These are phyloP conservation scores for Salvelinus alpinus DNA, from an alignment of 2,113 vertebrate species.

Conservation along the genomic window DNA sequence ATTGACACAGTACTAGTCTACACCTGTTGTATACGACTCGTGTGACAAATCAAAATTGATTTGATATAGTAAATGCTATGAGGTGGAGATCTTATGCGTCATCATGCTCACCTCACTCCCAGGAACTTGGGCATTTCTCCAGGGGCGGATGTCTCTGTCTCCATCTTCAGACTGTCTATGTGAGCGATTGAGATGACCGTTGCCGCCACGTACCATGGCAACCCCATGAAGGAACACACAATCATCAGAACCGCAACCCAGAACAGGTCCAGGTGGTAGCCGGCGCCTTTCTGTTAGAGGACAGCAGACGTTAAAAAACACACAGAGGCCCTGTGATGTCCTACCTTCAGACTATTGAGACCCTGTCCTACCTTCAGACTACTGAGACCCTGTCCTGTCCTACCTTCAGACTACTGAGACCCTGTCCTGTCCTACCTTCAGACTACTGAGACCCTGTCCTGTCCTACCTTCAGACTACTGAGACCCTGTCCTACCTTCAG, in stretches of 20 bases:
- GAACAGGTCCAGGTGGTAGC: slow-evolving; percentile 95
- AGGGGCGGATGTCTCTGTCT: slow-evolving; percentile 94
- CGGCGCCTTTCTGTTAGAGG: slow-evolving; percentile 91
- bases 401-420: no score
- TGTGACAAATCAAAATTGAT: no score
- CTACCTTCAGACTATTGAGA: slow-evolving; percentile 80
- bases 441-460: no score
- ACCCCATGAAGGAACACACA: slow-evolving; percentile 94
- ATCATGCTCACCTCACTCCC: slow-evolving; percentile 88
- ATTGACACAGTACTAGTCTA: no score
- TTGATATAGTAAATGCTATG: no score
- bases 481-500: no score
- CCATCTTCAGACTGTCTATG: slow-evolving; percentile 99
- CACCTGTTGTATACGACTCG: no score
- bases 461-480: no score
- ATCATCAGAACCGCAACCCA: slow-evolving; percentile 91
- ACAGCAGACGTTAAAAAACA: slow-evolving; percentile 5
- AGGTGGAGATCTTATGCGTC: no score
- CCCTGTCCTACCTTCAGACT: no score
- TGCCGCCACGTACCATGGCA: slow-evolving; percentile 97
- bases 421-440: no score
- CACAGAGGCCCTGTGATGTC: neutral
- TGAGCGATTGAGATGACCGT: slow-evolving; percentile 98
- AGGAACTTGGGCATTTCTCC: slow-evolving; percentile 97
- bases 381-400: no score